A percentile compares a stretch with the other conserved stretches of the same genome.
Evolutionary conservation across 2,888 invertebrate species (phyloP).

Genomic region (Clusia tigrina): DNA sequence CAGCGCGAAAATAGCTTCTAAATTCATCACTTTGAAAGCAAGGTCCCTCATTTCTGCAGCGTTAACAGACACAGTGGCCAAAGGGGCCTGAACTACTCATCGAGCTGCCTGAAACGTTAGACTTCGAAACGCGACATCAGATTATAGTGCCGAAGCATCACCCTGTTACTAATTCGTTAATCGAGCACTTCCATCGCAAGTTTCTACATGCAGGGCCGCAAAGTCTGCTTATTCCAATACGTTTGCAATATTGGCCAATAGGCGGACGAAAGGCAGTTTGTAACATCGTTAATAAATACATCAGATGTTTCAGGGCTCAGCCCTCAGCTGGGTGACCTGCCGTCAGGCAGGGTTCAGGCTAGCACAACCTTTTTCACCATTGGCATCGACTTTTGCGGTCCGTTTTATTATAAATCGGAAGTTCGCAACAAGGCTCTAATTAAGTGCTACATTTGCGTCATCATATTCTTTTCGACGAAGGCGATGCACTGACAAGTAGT

Average conservation of each 20-base stretch:
- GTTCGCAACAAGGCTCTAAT: slow-evolving; percentile 1
- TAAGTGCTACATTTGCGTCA: slow-evolving; percentile 31
- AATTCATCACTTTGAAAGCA: slow-evolving; percentile 28
- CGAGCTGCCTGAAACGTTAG: too few relatives aligned
- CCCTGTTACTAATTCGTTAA: slow-evolving; percentile 17
- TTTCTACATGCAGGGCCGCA: slow-evolving; percentile 25
- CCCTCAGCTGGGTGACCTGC: slow-evolving; percentile 27
- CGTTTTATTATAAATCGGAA: slow-evolving; percentile 28
- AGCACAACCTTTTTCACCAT: slow-evolving; percentile 22
- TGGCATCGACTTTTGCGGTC: slow-evolving; percentile 30
- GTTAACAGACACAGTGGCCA: slow-evolving; percentile 13
- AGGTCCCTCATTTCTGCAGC: slow-evolving; percentile 15
- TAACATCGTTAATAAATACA: slow-evolving; percentile 17
- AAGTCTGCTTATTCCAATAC: slow-evolving; percentile 1
- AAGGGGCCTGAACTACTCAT: slow-evolving; percentile 3
- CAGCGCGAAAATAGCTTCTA: slow-evolving; percentile 24
- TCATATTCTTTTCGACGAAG: slow-evolving; percentile 36
- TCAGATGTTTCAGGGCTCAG: slow-evolving; percentile 20
- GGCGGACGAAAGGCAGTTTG: slow-evolving; percentile 24
- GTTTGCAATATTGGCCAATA: slow-evolving; percentile 33
- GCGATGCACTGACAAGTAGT: slow-evolving; percentile 33
- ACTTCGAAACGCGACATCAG: slow-evolving; percentile 26
- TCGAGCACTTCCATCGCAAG: slow-evolving; percentile 12
- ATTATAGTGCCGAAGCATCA: slow-evolving; percentile 22
- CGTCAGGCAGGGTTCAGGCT: slow-evolving; percentile 4